phyloP scores from a whole-genome alignment of 2,888 invertebrate genomes.

The Caenorhabditis afra region DNA sequence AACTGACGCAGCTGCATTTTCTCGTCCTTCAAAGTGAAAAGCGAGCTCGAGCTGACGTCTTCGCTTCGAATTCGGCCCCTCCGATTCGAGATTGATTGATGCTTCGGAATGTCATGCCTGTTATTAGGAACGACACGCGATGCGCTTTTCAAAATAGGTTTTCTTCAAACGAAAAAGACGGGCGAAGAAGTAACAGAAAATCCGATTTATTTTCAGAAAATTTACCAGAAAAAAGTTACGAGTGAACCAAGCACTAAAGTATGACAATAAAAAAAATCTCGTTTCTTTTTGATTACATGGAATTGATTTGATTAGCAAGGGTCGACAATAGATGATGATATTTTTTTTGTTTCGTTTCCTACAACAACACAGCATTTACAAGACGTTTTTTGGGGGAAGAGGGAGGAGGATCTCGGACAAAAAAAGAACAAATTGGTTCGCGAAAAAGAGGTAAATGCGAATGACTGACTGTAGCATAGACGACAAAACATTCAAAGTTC shows the following conservation, averaged over 20 bases:
- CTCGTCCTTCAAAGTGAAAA: constrained; percentile 13
- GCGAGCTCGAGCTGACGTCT: constrained; percentile 38
- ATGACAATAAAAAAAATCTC: no score
- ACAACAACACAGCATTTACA: neutral
- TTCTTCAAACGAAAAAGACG: neutral
- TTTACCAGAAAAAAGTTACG: no score
- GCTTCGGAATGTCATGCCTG: constrained; percentile 4
- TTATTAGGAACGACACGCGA: constrained; percentile 11
- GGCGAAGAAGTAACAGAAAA: neutral
- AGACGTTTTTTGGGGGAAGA: neutral
- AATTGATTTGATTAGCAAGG: no score
- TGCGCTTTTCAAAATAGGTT: neutral
- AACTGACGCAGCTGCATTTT: neutral
- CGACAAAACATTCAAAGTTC: neutral
- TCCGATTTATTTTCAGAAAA: neutral
- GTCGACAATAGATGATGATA: no score
- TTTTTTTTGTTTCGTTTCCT: constrained; percentile 18
- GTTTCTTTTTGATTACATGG: no score
- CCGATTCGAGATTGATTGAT: constrained; percentile 20
- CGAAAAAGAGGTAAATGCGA: constrained; percentile 45
- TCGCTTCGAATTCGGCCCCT: constrained; percentile 10
- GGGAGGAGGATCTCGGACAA: constrained; percentile 12
- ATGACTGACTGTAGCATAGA: constrained; percentile 21
- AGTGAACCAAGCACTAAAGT: no score
- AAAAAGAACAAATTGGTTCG: constrained; percentile 19